phyloP scores from a whole-genome alignment of 2,113 vertebrate genomes.

The Etheostoma spectabile region DNA sequence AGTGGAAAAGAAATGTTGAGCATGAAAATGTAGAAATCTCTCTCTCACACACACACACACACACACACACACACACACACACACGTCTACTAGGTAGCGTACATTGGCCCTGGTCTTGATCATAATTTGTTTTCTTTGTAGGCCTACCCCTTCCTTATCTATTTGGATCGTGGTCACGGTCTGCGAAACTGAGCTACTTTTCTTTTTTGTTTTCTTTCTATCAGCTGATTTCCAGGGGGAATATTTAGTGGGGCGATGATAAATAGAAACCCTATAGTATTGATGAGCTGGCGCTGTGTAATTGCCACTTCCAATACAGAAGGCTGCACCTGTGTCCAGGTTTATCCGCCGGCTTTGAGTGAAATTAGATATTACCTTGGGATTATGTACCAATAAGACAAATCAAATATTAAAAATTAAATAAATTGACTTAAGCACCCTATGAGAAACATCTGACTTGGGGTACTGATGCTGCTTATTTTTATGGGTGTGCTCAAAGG shows the following conservation, averaged over 20 bases:
- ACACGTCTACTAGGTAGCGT: constrained; percentile 42
- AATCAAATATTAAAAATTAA: constrained; percentile 10
- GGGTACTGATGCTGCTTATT: background rate
- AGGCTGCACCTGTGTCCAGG: constrained; percentile 32
- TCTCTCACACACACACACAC: background rate
- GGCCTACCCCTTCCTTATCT: constrained; percentile 33
- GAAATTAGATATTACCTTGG: background rate
- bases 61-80: no score
- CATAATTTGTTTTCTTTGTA: constrained; percentile 61
- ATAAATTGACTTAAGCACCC: background rate
- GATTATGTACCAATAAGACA: background rate
- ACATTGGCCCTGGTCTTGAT: constrained; percentile 40
- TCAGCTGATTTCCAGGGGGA: constrained; percentile 41
- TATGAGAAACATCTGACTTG: background rate
- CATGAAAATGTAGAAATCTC: background rate
- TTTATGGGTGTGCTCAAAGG: background rate
- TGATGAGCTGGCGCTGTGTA: constrained; percentile 52
- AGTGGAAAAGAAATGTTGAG: background rate
- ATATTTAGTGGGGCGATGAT: constrained; percentile 23
- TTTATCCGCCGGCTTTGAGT: background rate
- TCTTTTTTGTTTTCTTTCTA: constrained; percentile 25
- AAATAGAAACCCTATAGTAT: constrained; percentile 20
- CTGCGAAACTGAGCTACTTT: constrained; percentile 65
- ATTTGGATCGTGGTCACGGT: constrained; percentile 48
- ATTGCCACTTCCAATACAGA: constrained; percentile 34